Percentiles rank a stretch among this genome's conserved stretches.
phyloP scores from a whole-genome alignment of 2,113 vertebrate genomes.

The Sinocyclocheilus rhinocerous region DNA sequence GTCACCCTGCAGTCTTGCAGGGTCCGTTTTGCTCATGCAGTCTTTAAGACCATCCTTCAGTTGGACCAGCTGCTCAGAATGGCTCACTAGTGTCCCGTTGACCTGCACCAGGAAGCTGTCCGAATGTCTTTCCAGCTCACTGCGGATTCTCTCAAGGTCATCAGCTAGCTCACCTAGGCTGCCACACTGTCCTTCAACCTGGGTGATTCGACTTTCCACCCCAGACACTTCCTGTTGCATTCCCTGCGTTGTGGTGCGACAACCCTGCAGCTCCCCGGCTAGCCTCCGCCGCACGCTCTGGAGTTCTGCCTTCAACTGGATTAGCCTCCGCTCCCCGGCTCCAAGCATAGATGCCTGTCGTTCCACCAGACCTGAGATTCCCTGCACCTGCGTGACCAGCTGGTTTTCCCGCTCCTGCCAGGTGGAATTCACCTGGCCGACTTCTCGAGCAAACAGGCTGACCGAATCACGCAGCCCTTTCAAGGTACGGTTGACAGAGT shows the following conservation, averaged over 20 bases:
- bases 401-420: conserved; percentile 86
- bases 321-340: conserved; percentile 84
- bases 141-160: conserved; percentile 80
- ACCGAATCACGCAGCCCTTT: conserved; percentile 92
- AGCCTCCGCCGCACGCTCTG: conserved; percentile 83
- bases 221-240: conserved; percentile 82
- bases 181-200: conserved; percentile 83
- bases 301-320: conserved; percentile 88
- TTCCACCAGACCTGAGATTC: conserved; percentile 86
- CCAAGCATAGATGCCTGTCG: conserved; percentile 85
- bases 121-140: conserved; percentile 80
- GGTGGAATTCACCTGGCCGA: conserved; percentile 82
- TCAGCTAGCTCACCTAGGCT: conserved; percentile 77
- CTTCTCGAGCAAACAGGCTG: conserved; percentile 81
- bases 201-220: conserved; percentile 84
- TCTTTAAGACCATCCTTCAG: conserved; percentile 86
- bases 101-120: conserved; percentile 84
- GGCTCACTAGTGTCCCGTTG: conserved; percentile 82
- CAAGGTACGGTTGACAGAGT: conserved; percentile 91
- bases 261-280: conserved; percentile 83
- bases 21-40: conserved; percentile 77
- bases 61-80: conserved; percentile 84
- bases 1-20: conserved; percentile 68
- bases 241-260: conserved; percentile 78
- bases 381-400: conserved; percentile 85